Evolutionary conservation across 2,797 vertebrate genomes (phyloP), one percentile per base, ranked within the genome.

Genomic region (Cottoperca gobio): DNA sequence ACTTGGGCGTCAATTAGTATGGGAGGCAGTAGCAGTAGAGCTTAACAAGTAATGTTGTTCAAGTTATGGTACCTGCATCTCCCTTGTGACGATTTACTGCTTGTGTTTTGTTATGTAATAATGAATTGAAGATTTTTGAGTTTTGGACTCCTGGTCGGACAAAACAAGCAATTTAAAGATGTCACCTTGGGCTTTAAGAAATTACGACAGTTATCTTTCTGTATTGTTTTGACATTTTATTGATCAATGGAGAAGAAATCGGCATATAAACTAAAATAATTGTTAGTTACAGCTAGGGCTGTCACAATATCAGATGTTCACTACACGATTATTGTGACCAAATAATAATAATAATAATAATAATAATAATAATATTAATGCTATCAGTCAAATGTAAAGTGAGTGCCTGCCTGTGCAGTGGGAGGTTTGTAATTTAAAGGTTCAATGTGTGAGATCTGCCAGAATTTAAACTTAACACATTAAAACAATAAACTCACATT

Each of bases 91-190:
- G 8, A 40, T 26, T n/a, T 48, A 55, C 11, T 45, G n/a, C 6
- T 43, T 67, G 58, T 49, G 7, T 66, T n/a, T 45, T 28, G 4
- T 70, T 17, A 5, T 19, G 12, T 49, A 9, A 52, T 21, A 39
- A 52, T 50, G 14, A 54, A 65, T 48, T 6, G 8, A 58, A 70
- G 9, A 26, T 33, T 0, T 48, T 33, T 4, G 3, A 16, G 17
- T 37, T 28, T 19, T 5, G 4, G 28, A 42, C 26, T 43, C 23
- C 59, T 48, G 33, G 10, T 8, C 0, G 1, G 12, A 21, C n/a
- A 61, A 66, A 43, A 60, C n/a, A 58, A 64, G 12, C 42, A 26
- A 45, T 80, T 33, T 70, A 8, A 59, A 53, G 7, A 39, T 21
- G 33, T 54, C 16, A 24, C 5, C 6, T 49, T 45, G 50, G 4